Conservation (phyloP, 2,797 vertebrate genomes). For the Crypturellus tataupa region DNA sequence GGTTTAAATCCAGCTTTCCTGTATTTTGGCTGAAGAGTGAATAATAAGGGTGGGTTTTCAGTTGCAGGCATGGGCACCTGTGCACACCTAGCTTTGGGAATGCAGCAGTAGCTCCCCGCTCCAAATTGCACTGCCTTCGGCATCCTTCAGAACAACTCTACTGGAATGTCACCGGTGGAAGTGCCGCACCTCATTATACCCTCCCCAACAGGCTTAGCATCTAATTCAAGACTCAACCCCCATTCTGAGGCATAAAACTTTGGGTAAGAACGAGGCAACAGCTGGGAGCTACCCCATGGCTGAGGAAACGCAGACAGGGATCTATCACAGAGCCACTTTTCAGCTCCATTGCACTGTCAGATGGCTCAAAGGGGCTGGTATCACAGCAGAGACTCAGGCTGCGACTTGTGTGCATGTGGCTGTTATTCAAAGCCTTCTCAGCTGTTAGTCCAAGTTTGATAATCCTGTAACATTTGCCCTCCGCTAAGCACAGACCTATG, state of each 20-base stretch:
- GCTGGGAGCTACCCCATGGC: background rate
- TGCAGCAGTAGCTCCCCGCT: background rate
- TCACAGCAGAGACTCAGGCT: constrained; percentile 34
- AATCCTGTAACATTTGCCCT: background rate
- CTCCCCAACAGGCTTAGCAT: background rate
- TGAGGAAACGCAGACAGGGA: constrained; percentile 22
- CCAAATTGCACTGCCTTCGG: background rate
- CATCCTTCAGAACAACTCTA: background rate
- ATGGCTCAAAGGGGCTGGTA: constrained; percentile 39
- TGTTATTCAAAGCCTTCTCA: constrained; percentile 46
- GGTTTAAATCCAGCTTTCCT: background rate
- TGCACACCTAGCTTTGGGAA: background rate
- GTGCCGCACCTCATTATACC: accelerated
- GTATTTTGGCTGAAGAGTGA: background rate
- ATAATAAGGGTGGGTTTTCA: background rate
- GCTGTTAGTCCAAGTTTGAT: constrained; percentile 9
- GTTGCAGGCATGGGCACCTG: background rate
- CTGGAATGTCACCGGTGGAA: background rate
- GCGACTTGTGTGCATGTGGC: constrained; percentile 3
- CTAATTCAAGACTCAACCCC: background rate
- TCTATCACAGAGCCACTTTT: constrained; percentile 28
- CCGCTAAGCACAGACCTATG: background rate
- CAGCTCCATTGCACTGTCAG: constrained; percentile 62
- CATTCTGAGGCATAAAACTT: background rate
- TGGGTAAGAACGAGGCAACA: background rate